Percentiles rank a stretch among this genome's conserved stretches.
Evolutionary conservation across 2,888 invertebrate species (phyloP).

Genomic region (Helicoverpa assulta): DNA sequence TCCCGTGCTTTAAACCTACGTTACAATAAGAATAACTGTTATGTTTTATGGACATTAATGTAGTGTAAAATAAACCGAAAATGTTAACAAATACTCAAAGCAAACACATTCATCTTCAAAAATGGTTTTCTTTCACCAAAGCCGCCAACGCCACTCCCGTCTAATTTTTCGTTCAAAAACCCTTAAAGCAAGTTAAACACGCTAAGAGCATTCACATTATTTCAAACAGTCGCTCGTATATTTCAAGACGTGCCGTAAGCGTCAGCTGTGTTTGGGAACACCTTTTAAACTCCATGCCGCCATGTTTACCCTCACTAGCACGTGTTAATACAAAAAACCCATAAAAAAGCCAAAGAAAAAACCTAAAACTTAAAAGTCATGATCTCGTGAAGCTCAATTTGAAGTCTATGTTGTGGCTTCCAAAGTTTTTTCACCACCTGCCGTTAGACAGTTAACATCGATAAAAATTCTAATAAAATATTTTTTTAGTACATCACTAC

Average conservation of each 20-base stretch:
- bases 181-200: slow-evolving; percentile 53
- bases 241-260: slow-evolving; percentile 34
- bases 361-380: slow-evolving; percentile 68
- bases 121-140: background rate
- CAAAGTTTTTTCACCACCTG: slow-evolving; percentile 57
- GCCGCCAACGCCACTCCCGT: background rate
- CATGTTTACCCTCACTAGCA: slow-evolving; percentile 71
- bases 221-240: slow-evolving; percentile 46
- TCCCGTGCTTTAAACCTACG: background rate
- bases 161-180: slow-evolving; percentile 27
- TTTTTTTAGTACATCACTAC: slow-evolving; percentile 21
- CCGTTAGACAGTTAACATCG: slow-evolving; percentile 36
- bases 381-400: slow-evolving; percentile 64
- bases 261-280: slow-evolving; percentile 64
- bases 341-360: slow-evolving; percentile 70
- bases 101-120: background rate
- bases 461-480: slow-evolving; percentile 51
- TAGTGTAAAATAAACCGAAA: background rate
- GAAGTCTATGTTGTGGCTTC: slow-evolving; percentile 52
- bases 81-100: background rate
- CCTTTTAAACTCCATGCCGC: slow-evolving; percentile 48
- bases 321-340: slow-evolving; percentile 77
- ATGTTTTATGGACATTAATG: background rate
- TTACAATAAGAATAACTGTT: background rate
- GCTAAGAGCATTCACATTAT: slow-evolving; percentile 53